Evolutionary conservation across 2,888 invertebrate species (phyloP).

Genomic region (Catocala nupta): DNA sequence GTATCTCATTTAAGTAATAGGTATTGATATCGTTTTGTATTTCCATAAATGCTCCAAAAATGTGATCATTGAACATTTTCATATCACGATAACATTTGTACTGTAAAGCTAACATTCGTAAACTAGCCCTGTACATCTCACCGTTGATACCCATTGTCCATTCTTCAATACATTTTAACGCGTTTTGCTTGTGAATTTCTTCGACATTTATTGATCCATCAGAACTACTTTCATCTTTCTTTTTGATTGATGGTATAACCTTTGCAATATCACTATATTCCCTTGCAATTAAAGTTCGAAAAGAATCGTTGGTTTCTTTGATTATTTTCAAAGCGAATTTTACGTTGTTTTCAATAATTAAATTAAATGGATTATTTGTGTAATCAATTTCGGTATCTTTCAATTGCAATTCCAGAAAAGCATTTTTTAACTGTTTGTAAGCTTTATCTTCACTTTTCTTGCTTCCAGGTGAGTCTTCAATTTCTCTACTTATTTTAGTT

Average conservation of each 20-base stretch:
- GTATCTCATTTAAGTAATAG: constrained; percentile 78
- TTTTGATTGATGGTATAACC: constrained; percentile 65
- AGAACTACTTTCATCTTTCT: constrained; percentile 69
- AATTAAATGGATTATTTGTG: constrained; percentile 79
- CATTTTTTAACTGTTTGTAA: constrained; percentile 68
- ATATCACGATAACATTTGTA: constrained; percentile 77
- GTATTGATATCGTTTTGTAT: constrained; percentile 79
- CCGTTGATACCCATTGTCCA: constrained; percentile 87
- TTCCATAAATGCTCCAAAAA: constrained; percentile 77
- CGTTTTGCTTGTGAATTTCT: constrained; percentile 75
- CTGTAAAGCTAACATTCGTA: constrained; percentile 75
- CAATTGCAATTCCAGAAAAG: constrained; percentile 73
- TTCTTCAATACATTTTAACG: constrained; percentile 83
- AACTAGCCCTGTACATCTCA: constrained; percentile 83
- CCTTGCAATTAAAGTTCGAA: constrained; percentile 68
- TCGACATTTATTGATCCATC: constrained; percentile 66
- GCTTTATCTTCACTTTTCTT: constrained; percentile 78
- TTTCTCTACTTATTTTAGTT: constrained; percentile 70
- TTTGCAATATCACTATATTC: constrained; percentile 76
- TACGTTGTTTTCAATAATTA: constrained; percentile 77
- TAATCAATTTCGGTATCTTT: constrained; percentile 75
- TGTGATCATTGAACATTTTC: constrained; percentile 77
- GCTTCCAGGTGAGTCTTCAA: constrained; percentile 69
- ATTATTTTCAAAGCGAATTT: constrained; percentile 73
- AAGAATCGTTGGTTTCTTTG: constrained; percentile 71